Evolutionary conservation across 1,140 invertebrate species (phyloP), one percentile per base, ranked within the genome.

Genomic region (Scaptomyza montana): DNA sequence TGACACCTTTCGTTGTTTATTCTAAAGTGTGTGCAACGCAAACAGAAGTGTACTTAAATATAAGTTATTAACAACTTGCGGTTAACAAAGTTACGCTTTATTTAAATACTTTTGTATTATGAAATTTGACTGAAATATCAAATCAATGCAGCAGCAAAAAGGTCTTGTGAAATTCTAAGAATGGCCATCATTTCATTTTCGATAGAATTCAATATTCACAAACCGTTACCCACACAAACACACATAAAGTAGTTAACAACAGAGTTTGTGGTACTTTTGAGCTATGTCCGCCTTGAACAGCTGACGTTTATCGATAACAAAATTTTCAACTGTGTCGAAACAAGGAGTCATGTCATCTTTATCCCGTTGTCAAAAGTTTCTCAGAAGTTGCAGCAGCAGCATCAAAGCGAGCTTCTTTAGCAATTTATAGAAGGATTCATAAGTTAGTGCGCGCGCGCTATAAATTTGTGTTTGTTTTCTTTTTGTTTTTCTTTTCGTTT

Each of bases 361-460:
- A 3, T 41, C 7, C 9, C 10, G 5, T 46, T 59, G 3, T n/a
- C 39, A 7, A 1, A 45, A 43, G 25, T 9, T 28, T 5, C 7
- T 25, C 6, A 28, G 21, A 43, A 28, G 28, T 13, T 10, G 6
- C 13, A 13, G 39, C 19, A 39, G 9, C 33, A 41, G 33, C 8
- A 39, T 39, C 10, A 3, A 10, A 39, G 28, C 55, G 12, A 30
- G 13, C 41, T 41, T 6, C 51, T 36, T 8, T 8, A 36, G 33
- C 33, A 36, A 36, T 36, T 36, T 36, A 7, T 36, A 9, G 7
- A 33, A 33, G 33, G 33, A 9, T 5, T n/a, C 39, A n/a, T 12
- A n/a, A n/a, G 39, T 43, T 57, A 78, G 68, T 74, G 77, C 71
- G 71, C 77, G 77, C 77, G 77, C 65, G 77, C 65, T 68, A 57